Conservation (phyloP, 2,113 vertebrate genomes). For the Alectura lathami region DNA sequence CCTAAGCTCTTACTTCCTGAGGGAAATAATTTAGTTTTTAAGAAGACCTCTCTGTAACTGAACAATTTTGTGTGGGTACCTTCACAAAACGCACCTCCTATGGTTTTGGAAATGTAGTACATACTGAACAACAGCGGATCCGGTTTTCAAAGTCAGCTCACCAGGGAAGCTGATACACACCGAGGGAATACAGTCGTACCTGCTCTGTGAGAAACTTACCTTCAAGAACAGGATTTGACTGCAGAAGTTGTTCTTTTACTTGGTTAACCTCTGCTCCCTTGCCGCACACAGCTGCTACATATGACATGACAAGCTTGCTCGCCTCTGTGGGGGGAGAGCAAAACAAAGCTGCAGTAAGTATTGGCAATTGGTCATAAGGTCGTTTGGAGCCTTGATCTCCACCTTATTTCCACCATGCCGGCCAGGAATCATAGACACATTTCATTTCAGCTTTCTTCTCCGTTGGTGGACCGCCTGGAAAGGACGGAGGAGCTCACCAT, state of each 20-base stretch:
- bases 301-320: conserved; percentile 99
- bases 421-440: not conserved
- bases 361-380: not conserved
- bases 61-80: not conserved
- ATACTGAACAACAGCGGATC: not conserved
- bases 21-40: not conserved
- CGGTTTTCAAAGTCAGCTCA: not conserved
- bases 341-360: conserved; percentile 52
- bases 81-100: not conserved
- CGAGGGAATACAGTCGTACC: fast-evolving
- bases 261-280: conserved; percentile 98
- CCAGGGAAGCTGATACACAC: not conserved
- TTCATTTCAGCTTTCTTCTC: not conserved
- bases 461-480: not conserved
- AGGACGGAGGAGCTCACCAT: not conserved
- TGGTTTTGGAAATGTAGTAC: not conserved
- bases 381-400: not conserved
- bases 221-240: conserved; percentile 98
- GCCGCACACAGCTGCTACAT: conserved; percentile 97
- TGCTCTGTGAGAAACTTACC: conserved; percentile 78
- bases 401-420: not conserved
- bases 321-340: conserved; percentile 82
- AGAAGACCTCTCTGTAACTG: not conserved
- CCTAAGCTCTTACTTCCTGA: not conserved
- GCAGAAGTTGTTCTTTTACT: conserved; percentile 98